phyloP scores from a whole-genome alignment of 1,140 invertebrate genomes.

The Neotoxoptera formosana region DNA sequence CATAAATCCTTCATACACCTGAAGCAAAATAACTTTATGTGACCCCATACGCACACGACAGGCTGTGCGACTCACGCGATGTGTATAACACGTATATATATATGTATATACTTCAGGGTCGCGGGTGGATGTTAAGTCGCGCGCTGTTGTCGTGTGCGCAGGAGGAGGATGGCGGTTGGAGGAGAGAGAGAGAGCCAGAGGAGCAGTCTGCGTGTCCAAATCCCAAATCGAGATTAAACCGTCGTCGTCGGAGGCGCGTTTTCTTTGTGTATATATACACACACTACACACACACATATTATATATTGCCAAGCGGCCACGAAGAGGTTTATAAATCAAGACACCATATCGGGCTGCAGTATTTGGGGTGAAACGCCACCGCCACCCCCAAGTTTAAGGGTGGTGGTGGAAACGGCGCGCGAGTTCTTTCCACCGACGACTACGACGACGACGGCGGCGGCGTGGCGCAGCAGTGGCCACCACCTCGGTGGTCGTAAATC shows the following conservation, averaged over 20 bases:
- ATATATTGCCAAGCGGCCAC: constrained; percentile 11
- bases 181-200: neutral
- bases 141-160: neutral
- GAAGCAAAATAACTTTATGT: constrained; percentile 47
- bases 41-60: neutral
- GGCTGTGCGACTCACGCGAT: neutral
- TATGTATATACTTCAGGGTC: too few relatives aligned
- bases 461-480: constrained; percentile 9
- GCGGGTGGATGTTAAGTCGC: neutral
- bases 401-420: neutral
- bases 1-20: constrained; percentile 57
- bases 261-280: constrained; percentile 20
- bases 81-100: neutral
- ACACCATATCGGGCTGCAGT: constrained; percentile 27
- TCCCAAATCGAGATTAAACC: constrained; percentile 56
- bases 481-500: constrained; percentile 51
- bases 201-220: constrained; percentile 42
- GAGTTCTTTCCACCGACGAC: neutral
- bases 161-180: too few relatives aligned
- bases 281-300: neutral
- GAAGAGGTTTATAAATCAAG: constrained; percentile 56
- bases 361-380: constrained; percentile 18
- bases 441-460: neutral
- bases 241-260: neutral
- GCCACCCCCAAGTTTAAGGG: too few relatives aligned